Evolutionary conservation across 1,140 invertebrate species (phyloP).

Genomic region (Melanaphis sacchari): DNA sequence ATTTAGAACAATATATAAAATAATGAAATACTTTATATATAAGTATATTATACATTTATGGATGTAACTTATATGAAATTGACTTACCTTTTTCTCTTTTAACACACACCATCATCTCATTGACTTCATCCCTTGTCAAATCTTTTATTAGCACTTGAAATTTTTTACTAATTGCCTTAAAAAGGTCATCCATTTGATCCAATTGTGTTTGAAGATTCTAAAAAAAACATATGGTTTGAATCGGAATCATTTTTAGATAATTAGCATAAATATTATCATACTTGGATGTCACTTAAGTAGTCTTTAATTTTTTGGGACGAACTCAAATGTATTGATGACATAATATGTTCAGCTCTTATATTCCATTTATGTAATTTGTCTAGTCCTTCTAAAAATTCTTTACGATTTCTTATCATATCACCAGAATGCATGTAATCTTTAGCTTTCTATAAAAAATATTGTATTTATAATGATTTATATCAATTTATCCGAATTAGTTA

Average conservation of each 20-base stretch:
- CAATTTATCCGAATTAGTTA: background rate
- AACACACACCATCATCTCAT: slow-evolving; percentile 85
- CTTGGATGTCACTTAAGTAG: slow-evolving; percentile 81
- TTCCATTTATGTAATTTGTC: slow-evolving; percentile 82
- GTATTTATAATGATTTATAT: background rate
- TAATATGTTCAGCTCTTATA: slow-evolving; percentile 74
- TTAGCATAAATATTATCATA: slow-evolving; percentile 60
- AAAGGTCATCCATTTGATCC: slow-evolving; percentile 85
- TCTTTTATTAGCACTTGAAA: slow-evolving; percentile 91
- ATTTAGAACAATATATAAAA: too few species aligned
- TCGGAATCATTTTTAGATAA: background rate
- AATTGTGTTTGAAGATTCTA: slow-evolving; percentile 78
- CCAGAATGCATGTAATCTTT: slow-evolving; percentile 88
- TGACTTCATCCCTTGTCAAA: slow-evolving; percentile 87
- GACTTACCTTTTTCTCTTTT: slow-evolving; percentile 78
- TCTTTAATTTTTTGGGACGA: slow-evolving; percentile 79
- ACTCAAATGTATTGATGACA: slow-evolving; percentile 73
- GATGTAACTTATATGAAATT: background rate
- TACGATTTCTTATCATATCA: slow-evolving; percentile 80
- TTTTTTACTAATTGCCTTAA: slow-evolving; percentile 86
- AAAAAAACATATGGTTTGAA: slow-evolving; percentile 46
- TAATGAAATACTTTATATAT: background rate
- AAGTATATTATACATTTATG: background rate
- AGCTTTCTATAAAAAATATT: slow-evolving; percentile 66
- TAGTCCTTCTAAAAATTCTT: slow-evolving; percentile 81